Base-by-base conservation (phyloP, 2,797 vertebrate genomes). In the Setipinna tenuifilis region DNA sequence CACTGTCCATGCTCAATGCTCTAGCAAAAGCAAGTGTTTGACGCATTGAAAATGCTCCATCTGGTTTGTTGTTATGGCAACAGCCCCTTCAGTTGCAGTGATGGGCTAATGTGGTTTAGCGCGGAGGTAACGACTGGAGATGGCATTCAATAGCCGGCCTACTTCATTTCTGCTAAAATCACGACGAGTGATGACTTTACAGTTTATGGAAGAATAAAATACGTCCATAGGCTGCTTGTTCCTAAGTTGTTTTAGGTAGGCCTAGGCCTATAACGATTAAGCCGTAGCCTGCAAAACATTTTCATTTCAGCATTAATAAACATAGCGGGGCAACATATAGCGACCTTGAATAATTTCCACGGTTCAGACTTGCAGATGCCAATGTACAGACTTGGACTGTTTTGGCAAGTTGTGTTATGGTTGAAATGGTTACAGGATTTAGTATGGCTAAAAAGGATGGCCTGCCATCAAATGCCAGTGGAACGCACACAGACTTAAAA, bases 51-150 rank as follows among this genome's bases (percentile, higher is more conserved):
- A 48, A 81, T 54, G 46, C 78, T 65, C 78, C 35, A 17, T 83
- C 61, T 48, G 82, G n/a, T 68, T 65, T 83, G 83, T 83, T 83
- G 82, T 83, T 83, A 83, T 83, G 83, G 61, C 57, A 83, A 83
- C 54, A 61, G 71, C 17, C 31, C 68, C 71, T 78, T 71, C 65
- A 31, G 25, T 71, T 44, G 71, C 35, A 78, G 71, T 19, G 71
- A 41, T 44, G 35, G 71, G 6, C 31, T 78, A 65, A 65, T 65
- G 25, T 25, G 71, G 71, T 78, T 54, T 78, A 35, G 35, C 35
- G 17, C 71, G 5, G 68, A 35, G 5, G 35, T 35, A 44, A 78
- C 10, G 71, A 78, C 7, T 21, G 35, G 17, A 44, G 23, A 21
- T 78, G 71, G 31, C 35, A 78, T 44, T 78, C 35, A 78, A 21